Percentiles rank a stretch among this genome's conserved stretches.
Evolutionary conservation across 2,888 invertebrate species (phyloP).

Genomic region (Ptychoptera albimana): DNA sequence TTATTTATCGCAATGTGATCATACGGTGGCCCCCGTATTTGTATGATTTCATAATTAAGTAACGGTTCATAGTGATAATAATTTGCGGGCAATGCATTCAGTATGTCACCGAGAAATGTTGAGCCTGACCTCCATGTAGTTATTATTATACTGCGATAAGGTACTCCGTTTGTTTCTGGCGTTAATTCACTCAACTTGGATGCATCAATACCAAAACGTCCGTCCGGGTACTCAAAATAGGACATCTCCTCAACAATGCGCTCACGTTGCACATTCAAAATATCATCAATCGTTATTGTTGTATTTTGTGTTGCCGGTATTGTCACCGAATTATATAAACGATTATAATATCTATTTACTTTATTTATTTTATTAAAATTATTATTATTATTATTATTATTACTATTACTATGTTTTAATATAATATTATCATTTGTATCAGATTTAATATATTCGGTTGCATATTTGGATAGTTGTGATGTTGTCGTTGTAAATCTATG

Average conservation of each 20-base stretch:
- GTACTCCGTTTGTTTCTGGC: conserved; percentile 51
- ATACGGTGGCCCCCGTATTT: conserved; percentile 54
- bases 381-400: not conserved
- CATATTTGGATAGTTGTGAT: conserved; percentile 15
- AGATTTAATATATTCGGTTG: conserved; percentile 11
- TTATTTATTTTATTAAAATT: not conserved
- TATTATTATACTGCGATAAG: conserved; percentile 59
- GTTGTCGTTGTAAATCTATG: conserved; percentile 22
- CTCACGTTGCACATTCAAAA: conserved; percentile 38
- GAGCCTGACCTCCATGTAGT: conserved; percentile 88
- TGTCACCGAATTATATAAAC: not conserved
- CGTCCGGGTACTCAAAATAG: conserved; percentile 42
- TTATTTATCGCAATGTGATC: conserved; percentile 49
- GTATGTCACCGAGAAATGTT: conserved; percentile 72
- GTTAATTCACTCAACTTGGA: conserved; percentile 49
- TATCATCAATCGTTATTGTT: conserved; percentile 36
- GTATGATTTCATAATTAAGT: conserved; percentile 64
- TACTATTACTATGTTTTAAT: not conserved
- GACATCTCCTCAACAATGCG: conserved; percentile 40
- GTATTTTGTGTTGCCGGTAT: conserved; percentile 18
- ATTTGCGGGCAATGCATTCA: conserved; percentile 71
- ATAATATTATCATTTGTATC: not conserved
- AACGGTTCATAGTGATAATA: conserved; percentile 85
- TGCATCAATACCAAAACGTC: conserved; percentile 35
- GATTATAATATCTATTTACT: not conserved